Percentiles rank a stretch among this genome's conserved stretches.
Conservation (phyloP, 2,797 vertebrate species). For the Pangasius larnaudii region DNA sequence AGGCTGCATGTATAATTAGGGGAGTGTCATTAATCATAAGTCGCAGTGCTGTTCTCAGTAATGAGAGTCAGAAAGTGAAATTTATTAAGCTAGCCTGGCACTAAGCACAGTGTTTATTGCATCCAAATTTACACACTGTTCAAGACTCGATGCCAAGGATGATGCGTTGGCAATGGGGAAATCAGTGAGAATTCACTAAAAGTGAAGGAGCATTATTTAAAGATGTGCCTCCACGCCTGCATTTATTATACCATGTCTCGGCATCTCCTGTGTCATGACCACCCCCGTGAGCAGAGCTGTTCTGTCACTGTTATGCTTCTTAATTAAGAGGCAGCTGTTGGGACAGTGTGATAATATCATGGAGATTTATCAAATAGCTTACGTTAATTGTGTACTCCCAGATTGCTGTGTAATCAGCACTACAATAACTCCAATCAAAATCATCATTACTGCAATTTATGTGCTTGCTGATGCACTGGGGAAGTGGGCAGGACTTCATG, state of each 20-base stretch:
- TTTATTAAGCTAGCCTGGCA: slow-evolving; percentile 63
- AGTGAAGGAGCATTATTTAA: slow-evolving; percentile 20
- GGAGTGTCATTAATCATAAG: slow-evolving; percentile 69
- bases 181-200: slow-evolving; percentile 35
- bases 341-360: slow-evolving; percentile 64
- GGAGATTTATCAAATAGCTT: slow-evolving; percentile 62
- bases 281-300: not conserved
- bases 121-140: slow-evolving; percentile 58
- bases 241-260: slow-evolving; percentile 22
- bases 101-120: slow-evolving; percentile 64
- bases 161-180: slow-evolving; percentile 24
- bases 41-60: slow-evolving; percentile 65
- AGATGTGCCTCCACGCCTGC: slow-evolving; percentile 6
- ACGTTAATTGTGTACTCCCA: slow-evolving; percentile 63
- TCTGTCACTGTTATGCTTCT: slow-evolving; percentile 58
- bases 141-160: slow-evolving; percentile 34
- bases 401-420: slow-evolving; percentile 66
- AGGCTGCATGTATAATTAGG: slow-evolving; percentile 71
- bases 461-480: slow-evolving; percentile 55
- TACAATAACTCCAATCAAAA: slow-evolving; percentile 64
- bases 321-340: slow-evolving; percentile 66
- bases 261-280: slow-evolving; percentile 23
- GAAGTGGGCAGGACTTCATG: slow-evolving; percentile 23
- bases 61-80: slow-evolving; percentile 64
- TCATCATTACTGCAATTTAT: slow-evolving; percentile 62